phyloP scores from a whole-genome alignment of 2,888 invertebrate species.

The Apotomis turbidana region DNA sequence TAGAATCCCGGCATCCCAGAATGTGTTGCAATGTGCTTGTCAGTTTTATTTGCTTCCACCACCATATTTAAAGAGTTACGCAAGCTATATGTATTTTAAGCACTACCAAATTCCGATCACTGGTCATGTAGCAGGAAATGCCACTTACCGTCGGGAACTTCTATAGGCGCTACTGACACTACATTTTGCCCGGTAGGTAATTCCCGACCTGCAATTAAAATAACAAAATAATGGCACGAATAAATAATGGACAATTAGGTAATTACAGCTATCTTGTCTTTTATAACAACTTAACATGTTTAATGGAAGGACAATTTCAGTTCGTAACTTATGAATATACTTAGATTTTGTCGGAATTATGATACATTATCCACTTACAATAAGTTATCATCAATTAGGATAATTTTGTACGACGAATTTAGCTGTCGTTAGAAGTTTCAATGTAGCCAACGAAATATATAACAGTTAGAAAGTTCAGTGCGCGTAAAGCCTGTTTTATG shows the following conservation, averaged over 20 bases:
- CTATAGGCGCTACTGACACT: constrained; percentile 80
- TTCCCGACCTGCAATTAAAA: constrained; percentile 77
- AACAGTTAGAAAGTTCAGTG: constrained; percentile 37
- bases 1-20: too few relatives aligned
- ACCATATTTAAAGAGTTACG: too few relatives aligned
- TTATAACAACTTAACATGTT: not conserved
- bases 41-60: too few relatives aligned
- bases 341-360: not conserved
- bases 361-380: constrained; percentile 29
- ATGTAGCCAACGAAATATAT: constrained; percentile 43
- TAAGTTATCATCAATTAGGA: constrained; percentile 18
- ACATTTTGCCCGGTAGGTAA: constrained; percentile 78
- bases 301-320: not conserved
- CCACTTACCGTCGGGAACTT: constrained; percentile 78
- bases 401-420: constrained; percentile 22
- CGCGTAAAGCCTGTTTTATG: constrained; percentile 46
- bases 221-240: constrained; percentile 27
- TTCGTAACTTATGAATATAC: not conserved
- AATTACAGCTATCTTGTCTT: not conserved
- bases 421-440: constrained; percentile 51
- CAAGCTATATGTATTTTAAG: too few relatives aligned
- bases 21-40: too few relatives aligned
- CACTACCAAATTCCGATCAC: too few relatives aligned
- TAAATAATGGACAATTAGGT: constrained; percentile 4
- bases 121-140: constrained; percentile 35